Evolutionary conservation across 2,888 invertebrate species (phyloP).

Genomic region (Hypolimnas misippus): DNA sequence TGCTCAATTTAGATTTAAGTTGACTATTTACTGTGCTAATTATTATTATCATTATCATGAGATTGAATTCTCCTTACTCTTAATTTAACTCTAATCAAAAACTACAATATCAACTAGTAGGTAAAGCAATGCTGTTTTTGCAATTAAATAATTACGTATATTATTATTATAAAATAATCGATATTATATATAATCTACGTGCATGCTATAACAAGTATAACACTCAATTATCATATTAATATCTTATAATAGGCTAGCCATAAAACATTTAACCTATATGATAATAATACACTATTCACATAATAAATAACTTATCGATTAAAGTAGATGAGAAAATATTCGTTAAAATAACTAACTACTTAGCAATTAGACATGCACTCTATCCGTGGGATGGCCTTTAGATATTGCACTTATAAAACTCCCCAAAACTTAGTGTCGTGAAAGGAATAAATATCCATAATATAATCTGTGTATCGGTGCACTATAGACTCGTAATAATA

Average conservation of each 20-base stretch:
- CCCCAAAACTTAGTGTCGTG: conserved; percentile 27
- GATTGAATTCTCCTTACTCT: conserved; percentile 16
- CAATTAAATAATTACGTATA: conserved; percentile 30
- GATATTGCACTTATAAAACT: conserved; percentile 42
- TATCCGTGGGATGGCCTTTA: conserved; percentile 41
- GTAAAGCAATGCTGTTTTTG: conserved; percentile 14
- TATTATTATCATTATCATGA: conserved; percentile 36
- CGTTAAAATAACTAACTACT: conserved; percentile 65
- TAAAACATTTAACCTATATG: conserved; percentile 45
- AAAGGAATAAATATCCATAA: conserved; percentile 21
- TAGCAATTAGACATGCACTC: conserved; percentile 53
- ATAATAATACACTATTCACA: conserved; percentile 41
- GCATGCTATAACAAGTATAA: conserved; percentile 49
- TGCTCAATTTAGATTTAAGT: conserved; percentile 69
- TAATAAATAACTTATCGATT: conserved; percentile 41
- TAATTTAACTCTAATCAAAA: conserved; percentile 4
- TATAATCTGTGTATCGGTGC: conserved; percentile 49
- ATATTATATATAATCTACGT: conserved; percentile 40
- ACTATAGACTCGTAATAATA: conserved; percentile 51
- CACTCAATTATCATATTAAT: conserved; percentile 44
- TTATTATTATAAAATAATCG: conserved; percentile 22
- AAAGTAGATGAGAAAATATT: conserved; percentile 45
- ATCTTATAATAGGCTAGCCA: conserved; percentile 53
- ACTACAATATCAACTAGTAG: conserved; percentile 24
- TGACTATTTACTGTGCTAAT: conserved; percentile 51